Percentiles rank a stretch among this genome's conserved stretches.
Conservation (phyloP, 2,113 vertebrate genomes). For the Tupaia chinensis region DNA sequence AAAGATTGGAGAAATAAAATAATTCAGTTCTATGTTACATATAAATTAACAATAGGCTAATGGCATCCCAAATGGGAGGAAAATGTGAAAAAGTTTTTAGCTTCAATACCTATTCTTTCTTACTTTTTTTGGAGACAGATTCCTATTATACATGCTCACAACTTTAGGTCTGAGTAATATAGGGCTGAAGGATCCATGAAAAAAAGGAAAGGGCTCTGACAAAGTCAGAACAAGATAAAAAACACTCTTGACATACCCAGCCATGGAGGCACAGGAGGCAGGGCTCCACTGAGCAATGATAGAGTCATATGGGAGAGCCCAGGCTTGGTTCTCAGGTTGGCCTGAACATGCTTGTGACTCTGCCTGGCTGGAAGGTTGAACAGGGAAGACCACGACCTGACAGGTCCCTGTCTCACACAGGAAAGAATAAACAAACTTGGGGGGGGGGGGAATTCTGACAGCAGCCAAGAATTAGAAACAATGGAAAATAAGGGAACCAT, state of each 20-base stretch:
- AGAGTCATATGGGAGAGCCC: too few relatives aligned
- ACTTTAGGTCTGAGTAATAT: neutral
- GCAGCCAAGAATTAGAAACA: conserved; percentile 26
- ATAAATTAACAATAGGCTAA: conserved; percentile 24
- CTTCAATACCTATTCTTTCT: neutral
- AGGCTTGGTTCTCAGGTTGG: too few relatives aligned
- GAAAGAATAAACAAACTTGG: too few relatives aligned
- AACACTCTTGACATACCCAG: neutral
- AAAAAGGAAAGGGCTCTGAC: neutral
- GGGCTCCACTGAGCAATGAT: too few relatives aligned
- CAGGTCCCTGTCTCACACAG: too few relatives aligned
- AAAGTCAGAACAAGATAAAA: conserved; percentile 17
- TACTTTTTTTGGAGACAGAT: conserved; percentile 42
- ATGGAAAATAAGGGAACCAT: neutral
- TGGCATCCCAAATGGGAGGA: neutral
- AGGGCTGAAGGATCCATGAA: neutral
- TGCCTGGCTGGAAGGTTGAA: too few relatives aligned
- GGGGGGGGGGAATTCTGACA: neutral
- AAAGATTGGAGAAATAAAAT: conserved; percentile 68
- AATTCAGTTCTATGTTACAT: conserved; percentile 67
- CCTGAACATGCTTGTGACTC: too few relatives aligned
- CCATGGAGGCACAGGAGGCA: too few relatives aligned
- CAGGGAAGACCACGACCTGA: too few relatives aligned
- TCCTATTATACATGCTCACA: neutral
- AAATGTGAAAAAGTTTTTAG: conserved; percentile 64